A percentile compares a stretch with the other conserved stretches of the same genome.
Evolutionary conservation across 2,113 vertebrate genomes (phyloP).

Genomic region (Rhagologus leucostigma): DNA sequence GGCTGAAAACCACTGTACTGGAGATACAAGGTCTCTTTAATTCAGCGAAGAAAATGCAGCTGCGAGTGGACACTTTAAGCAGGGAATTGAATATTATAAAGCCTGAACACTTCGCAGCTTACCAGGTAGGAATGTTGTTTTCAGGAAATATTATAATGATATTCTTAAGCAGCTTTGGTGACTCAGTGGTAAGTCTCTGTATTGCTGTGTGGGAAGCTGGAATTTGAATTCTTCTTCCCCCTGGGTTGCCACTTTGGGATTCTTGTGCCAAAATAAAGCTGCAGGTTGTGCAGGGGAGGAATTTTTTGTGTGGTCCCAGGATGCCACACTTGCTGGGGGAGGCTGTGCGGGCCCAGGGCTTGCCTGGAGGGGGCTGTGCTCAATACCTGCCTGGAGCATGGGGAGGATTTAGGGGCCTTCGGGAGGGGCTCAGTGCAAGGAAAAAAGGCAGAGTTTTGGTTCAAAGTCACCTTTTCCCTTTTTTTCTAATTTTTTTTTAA

Average conservation of each 20-base stretch:
- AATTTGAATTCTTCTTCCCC: constrained; percentile 22
- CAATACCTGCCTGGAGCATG: not conserved
- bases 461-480: not conserved
- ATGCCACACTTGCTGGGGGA: not conserved
- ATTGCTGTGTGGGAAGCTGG: not conserved
- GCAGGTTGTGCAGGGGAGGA: constrained; percentile 11
- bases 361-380: not conserved
- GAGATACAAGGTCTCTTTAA: not conserved
- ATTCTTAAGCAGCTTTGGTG: not conserved
- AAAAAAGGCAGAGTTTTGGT: not conserved
- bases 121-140: not conserved
- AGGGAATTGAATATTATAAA: not conserved
- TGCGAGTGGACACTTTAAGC: not conserved
- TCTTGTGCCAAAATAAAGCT: not conserved
- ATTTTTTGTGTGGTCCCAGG: not conserved
- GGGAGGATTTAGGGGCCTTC: not conserved
- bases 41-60: not conserved
- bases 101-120: not conserved
- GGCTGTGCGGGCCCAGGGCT: not conserved
- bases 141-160: not conserved
- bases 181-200: constrained; percentile 21
- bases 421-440: not conserved
- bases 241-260: constrained; percentile 4
- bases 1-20: not conserved
- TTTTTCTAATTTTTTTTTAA: not conserved